Conservation (phyloP, 1,140 invertebrate species). For the Odontomachus brunneus region DNA sequence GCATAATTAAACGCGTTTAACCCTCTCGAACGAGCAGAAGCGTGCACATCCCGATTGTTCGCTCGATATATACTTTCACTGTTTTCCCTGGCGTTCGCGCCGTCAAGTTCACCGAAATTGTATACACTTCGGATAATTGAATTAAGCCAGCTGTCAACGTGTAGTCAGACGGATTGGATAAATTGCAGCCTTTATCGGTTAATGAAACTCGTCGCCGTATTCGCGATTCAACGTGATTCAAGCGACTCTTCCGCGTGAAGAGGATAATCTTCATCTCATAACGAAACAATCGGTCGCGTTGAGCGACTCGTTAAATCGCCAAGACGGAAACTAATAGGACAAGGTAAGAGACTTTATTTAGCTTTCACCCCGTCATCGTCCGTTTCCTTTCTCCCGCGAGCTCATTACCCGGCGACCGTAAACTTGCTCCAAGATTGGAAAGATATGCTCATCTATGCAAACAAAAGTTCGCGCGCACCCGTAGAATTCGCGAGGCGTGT, state of each 20-base stretch:
- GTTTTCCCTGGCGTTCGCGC: constrained; percentile 36
- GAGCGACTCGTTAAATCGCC: constrained; percentile 20
- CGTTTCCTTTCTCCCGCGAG: constrained; percentile 56
- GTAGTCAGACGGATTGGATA: too few relatives aligned
- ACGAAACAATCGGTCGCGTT: neutral
- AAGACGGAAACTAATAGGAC: constrained; percentile 16
- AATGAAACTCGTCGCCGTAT: neutral
- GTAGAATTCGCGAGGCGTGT: neutral
- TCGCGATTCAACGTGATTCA: neutral
- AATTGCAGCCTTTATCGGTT: neutral
- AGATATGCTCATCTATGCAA: constrained; percentile 49
- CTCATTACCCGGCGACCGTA: constrained; percentile 55
- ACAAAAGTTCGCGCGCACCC: constrained; percentile 2
- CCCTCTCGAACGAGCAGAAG: neutral
- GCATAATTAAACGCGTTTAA: constrained; percentile 36
- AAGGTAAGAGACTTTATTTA: constrained; percentile 28
- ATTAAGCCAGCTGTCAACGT: too few relatives aligned
- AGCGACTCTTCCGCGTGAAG: neutral
- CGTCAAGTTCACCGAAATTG: too few relatives aligned
- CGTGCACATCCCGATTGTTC: constrained; percentile 35
- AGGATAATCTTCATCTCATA: neutral
- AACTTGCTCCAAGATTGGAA: constrained; percentile 41
- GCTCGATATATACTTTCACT: constrained; percentile 60
- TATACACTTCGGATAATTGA: neutral
- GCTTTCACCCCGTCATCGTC: constrained; percentile 54